Conservation (phyloP, 2,797 vertebrate genomes). For the Chelmon rostratus region DNA sequence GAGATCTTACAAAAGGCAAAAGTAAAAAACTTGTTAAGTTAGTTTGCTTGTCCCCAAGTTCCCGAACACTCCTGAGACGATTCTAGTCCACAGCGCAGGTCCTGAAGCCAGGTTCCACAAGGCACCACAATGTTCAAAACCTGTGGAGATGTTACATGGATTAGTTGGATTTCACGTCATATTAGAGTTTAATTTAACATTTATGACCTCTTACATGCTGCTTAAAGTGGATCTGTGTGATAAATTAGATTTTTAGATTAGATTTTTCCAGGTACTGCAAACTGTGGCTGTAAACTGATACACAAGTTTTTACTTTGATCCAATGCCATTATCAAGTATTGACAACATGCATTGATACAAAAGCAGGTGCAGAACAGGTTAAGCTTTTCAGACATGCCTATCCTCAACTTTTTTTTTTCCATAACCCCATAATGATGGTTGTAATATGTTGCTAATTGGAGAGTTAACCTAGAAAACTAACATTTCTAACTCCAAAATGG, state of each 20-base stretch:
- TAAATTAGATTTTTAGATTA: too few species aligned
- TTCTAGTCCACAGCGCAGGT: constrained; percentile 66
- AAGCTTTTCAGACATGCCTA: background rate
- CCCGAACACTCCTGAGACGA: constrained; percentile 60
- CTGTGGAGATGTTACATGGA: constrained; percentile 40
- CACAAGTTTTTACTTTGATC: background rate
- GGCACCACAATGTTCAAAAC: constrained; percentile 53
- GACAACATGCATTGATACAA: background rate
- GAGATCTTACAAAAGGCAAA: constrained; percentile 48
- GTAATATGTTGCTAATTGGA: background rate
- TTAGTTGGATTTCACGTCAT: background rate
- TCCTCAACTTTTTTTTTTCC: too few species aligned
- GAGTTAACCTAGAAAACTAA: too few species aligned
- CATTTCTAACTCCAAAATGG: background rate
- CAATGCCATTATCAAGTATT: background rate
- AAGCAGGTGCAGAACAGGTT: background rate
- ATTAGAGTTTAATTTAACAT: background rate
- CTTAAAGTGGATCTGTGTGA: too few species aligned
- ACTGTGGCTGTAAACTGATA: too few species aligned
- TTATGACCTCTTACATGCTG: background rate
- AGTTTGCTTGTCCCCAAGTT: constrained; percentile 57
- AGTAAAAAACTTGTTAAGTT: constrained; percentile 43
- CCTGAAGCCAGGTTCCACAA: constrained; percentile 42
- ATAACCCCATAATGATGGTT: background rate
- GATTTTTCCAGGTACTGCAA: background rate